phyloP scores from a whole-genome alignment of 2,113 vertebrate genomes.

The Chionodraco myersi region DNA sequence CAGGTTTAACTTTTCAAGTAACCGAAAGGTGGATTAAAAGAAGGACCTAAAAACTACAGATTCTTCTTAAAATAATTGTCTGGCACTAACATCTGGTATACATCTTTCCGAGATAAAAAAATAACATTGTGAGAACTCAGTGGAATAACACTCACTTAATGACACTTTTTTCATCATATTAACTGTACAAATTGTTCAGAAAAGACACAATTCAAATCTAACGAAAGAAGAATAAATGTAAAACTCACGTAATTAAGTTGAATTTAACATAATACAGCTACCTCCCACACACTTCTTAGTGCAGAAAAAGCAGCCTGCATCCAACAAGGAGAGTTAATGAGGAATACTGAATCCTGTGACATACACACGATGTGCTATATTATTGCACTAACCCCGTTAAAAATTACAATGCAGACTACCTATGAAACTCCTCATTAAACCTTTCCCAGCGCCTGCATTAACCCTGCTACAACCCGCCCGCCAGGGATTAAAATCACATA shows the following conservation, averaged over 20 bases:
- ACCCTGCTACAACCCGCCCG: conserved; percentile 43
- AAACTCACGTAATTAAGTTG: background rate
- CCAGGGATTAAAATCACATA: conserved; percentile 42
- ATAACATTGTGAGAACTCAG: conserved; percentile 14
- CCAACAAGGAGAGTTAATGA: conserved; percentile 17
- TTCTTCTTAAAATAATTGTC: conserved; percentile 35
- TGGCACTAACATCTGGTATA: conserved; percentile 13
- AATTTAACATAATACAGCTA: background rate
- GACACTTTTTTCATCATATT: background rate
- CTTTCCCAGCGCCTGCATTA: conserved; percentile 41
- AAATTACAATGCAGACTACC: conserved; percentile 32
- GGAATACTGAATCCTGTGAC: background rate
- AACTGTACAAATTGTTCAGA: background rate
- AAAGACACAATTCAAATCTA: background rate
- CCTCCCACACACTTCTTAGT: conserved; percentile 1
- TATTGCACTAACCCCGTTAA: conserved; percentile 9
- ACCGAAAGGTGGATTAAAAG: conserved; percentile 21
- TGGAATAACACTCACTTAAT: background rate
- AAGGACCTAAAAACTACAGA: conserved; percentile 27
- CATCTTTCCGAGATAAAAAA: background rate
- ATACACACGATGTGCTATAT: conserved; percentile 10
- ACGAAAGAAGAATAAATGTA: background rate
- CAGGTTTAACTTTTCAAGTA: conserved; percentile 14
- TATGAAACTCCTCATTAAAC: conserved; percentile 46
- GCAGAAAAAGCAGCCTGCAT: background rate